phyloP scores from a whole-genome alignment of 1,140 invertebrate genomes.

The Calycopis cecrops region DNA sequence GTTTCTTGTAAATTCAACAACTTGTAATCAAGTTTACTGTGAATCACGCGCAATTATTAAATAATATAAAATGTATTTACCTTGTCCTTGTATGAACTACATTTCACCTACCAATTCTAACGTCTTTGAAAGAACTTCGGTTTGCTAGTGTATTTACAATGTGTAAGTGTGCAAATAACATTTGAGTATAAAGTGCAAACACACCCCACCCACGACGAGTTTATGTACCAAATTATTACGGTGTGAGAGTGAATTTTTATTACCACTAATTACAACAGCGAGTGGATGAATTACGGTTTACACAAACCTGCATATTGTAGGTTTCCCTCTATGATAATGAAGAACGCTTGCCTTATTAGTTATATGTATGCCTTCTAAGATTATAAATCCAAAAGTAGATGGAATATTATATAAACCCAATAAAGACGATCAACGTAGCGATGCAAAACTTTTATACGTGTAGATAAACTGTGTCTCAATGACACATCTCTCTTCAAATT shows the following conservation, averaged over 20 bases:
- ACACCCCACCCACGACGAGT: slow-evolving; percentile 43
- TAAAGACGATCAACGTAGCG: not conserved
- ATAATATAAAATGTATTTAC: slow-evolving; percentile 19
- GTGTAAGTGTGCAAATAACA: slow-evolving; percentile 54
- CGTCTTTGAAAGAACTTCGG: slow-evolving; percentile 54
- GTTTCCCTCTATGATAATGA: slow-evolving; percentile 31
- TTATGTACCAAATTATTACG: slow-evolving; percentile 39
- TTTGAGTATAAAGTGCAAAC: slow-evolving; percentile 47
- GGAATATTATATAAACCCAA: slow-evolving; percentile 1
- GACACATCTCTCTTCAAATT: no score
- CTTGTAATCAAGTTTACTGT: slow-evolving; percentile 25
- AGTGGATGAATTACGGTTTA: slow-evolving; percentile 53
- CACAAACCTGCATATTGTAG: slow-evolving; percentile 68
- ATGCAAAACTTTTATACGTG: slow-evolving; percentile 17
- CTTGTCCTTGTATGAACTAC: slow-evolving; percentile 24
- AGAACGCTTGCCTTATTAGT: slow-evolving; percentile 34
- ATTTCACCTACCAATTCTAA: slow-evolving; percentile 35
- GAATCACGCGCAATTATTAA: slow-evolving; percentile 39
- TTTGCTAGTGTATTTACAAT: slow-evolving; percentile 62
- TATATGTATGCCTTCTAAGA: slow-evolving; percentile 22
- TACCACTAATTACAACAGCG: slow-evolving; percentile 46
- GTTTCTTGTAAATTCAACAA: slow-evolving; percentile 25
- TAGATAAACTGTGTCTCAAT: slow-evolving; percentile 2
- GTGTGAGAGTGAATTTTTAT: slow-evolving; percentile 55
- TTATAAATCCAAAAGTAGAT: slow-evolving; percentile 10